Evolutionary conservation across 2,113 vertebrate species (phyloP).

Genomic region (Mesembrinibis cayennensis): DNA sequence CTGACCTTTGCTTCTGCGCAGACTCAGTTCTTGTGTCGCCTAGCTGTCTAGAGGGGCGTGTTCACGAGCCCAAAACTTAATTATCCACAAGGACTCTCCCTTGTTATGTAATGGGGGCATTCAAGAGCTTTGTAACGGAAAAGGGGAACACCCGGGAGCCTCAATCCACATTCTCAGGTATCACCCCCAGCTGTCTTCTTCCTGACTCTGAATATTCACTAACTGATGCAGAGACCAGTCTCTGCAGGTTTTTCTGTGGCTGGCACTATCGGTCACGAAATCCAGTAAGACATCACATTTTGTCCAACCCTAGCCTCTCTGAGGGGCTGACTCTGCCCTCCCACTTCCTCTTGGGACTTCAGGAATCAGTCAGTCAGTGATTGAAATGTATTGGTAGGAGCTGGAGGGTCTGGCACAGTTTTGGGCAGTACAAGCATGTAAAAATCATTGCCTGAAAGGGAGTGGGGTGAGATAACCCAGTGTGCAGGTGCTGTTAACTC

Average conservation of each 20-base stretch:
- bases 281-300: background rate
- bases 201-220: background rate
- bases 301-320: background rate
- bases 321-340: background rate
- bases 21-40: no score
- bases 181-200: background rate
- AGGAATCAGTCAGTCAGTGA: background rate
- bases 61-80: no score
- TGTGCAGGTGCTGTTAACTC: background rate
- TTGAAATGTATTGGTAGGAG: background rate
- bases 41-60: no score
- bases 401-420: background rate
- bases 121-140: no score
- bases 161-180: no score
- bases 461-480: background rate
- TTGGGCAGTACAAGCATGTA: background rate
- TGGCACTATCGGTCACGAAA: background rate
- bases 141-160: no score
- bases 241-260: background rate
- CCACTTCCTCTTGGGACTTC: background rate
- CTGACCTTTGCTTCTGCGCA: no score
- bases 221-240: background rate
- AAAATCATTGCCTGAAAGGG: background rate
- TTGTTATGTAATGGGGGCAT: no score
- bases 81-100: no score